Percentiles rank a stretch among this genome's conserved stretches.
Conservation (phyloP, 2,797 vertebrate genomes). For the Syngnathus rostellatus region DNA sequence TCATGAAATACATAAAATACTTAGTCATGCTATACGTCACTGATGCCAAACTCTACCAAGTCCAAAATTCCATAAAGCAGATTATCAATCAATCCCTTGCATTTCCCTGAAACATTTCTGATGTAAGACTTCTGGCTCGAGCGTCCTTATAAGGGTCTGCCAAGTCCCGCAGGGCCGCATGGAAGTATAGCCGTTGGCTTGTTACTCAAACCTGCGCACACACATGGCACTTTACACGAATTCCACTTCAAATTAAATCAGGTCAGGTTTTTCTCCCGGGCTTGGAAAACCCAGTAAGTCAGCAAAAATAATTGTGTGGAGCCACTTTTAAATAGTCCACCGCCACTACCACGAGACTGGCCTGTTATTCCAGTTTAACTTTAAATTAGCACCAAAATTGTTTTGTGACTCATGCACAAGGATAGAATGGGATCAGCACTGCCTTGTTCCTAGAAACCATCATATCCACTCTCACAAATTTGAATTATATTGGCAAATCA, state of each 20-base stretch:
- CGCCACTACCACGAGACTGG: not conserved
- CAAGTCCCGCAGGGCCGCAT: conserved; percentile 45
- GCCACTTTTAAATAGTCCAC: conserved; percentile 24
- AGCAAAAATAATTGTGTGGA: conserved; percentile 27
- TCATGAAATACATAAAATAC: not conserved
- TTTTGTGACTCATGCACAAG: not conserved
- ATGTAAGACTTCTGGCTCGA: conserved; percentile 26
- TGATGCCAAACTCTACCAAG: not conserved
- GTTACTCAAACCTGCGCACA: conserved; percentile 48
- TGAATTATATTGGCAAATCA: not conserved
- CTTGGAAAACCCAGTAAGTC: conserved; percentile 33
- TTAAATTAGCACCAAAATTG: not conserved
- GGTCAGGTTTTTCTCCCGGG: conserved; percentile 50
- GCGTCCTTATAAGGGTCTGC: conserved; percentile 20
- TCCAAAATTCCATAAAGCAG: conserved; percentile 2
- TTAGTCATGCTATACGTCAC: not conserved
- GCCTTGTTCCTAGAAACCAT: not conserved
- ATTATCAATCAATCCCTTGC: not conserved
- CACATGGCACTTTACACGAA: conserved; percentile 39
- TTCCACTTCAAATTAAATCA: conserved; percentile 52
- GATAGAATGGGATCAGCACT: not conserved
- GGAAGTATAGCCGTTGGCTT: conserved; percentile 39
- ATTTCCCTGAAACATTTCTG: conserved; percentile 26
- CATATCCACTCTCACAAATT: not conserved
- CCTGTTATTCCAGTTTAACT: conserved; percentile 1